A percentile compares a stretch with the other conserved stretches of the same genome.
Conservation (phyloP, 2,113 vertebrate genomes). For the Ciconia maguari region DNA sequence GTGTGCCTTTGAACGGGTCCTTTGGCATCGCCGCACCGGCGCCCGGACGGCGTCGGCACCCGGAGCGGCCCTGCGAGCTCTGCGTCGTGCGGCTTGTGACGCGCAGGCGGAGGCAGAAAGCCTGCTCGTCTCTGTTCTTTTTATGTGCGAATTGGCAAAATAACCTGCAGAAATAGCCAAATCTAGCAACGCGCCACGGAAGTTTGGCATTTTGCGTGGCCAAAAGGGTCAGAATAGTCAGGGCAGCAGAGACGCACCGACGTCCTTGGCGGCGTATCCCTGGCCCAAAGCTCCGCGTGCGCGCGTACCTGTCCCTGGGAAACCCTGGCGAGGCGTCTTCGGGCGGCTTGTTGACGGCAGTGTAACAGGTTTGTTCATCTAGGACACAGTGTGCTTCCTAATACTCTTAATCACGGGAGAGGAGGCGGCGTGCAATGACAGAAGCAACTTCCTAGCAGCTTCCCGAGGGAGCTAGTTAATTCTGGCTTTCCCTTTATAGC, state of each 20-base stretch:
- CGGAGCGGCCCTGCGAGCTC: fast-evolving
- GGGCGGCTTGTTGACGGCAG: background rate
- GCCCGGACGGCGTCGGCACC: fast-evolving
- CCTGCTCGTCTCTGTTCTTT: background rate
- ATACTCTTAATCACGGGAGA: background rate
- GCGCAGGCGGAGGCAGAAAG: background rate
- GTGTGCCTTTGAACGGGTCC: fast-evolving
- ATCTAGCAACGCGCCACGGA: fast-evolving
- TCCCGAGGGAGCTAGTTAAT: constrained; percentile 10
- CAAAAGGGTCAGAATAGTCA: fast-evolving
- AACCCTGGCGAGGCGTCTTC: background rate
- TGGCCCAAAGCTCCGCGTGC: fast-evolving
- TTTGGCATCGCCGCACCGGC: fast-evolving
- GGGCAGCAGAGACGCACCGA: fast-evolving
- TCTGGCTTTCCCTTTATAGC: constrained; percentile 11
- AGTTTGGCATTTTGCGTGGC: background rate
- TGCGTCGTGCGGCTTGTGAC: background rate
- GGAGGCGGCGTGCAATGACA: background rate
- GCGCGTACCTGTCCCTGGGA: background rate
- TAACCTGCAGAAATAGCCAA: background rate
- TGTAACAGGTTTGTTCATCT: background rate
- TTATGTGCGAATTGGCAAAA: background rate
- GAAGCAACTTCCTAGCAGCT: constrained; percentile 26
- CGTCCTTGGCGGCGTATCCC: background rate
- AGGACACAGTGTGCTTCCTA: constrained; percentile 10